These are phyloP conservation scores for Andrena trimmerana DNA, from an alignment of 2,888 invertebrate species.

Conservation along the genomic window DNA sequence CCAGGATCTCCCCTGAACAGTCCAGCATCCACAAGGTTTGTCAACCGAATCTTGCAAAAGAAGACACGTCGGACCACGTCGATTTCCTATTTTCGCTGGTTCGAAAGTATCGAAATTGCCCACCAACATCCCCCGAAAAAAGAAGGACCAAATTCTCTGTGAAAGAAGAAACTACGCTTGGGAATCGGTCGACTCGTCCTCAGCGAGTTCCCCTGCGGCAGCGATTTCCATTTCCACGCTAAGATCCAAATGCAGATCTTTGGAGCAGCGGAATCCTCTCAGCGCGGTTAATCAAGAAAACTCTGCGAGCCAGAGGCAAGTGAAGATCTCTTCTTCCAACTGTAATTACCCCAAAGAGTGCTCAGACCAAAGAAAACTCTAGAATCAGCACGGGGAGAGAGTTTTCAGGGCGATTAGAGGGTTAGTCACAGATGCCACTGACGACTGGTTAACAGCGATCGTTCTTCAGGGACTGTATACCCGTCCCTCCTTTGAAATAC, in stretches of 20 bases:
- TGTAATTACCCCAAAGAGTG: background rate
- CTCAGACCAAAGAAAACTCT: background rate
- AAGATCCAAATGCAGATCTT: too few relatives aligned
- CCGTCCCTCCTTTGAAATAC: slow-evolving; percentile 47
- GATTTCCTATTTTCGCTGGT: slow-evolving; percentile 79
- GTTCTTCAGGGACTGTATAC: background rate
- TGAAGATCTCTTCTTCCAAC: background rate
- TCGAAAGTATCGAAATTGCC: slow-evolving; percentile 74
- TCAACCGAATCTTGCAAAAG: background rate
- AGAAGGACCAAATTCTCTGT: background rate
- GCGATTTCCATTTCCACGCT: slow-evolving; percentile 20
- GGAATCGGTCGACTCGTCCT: slow-evolving; percentile 42
- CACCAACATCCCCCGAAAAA: background rate
- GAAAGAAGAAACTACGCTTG: background rate
- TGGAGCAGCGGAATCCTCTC: too few relatives aligned
- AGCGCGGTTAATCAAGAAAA: too few relatives aligned
- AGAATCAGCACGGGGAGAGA: background rate
- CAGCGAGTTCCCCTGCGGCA: slow-evolving; percentile 28
- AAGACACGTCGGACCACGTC: background rate
- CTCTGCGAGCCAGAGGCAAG: background rate
- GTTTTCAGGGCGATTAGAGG: background rate
- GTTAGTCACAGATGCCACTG: slow-evolving; percentile 10
- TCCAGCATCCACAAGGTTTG: slow-evolving; percentile 26
- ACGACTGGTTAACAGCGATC: background rate
- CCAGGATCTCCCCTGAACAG: background rate